Evolutionary conservation across 1,140 invertebrate genomes (phyloP).

Genomic region (Plutomurus gul): DNA sequence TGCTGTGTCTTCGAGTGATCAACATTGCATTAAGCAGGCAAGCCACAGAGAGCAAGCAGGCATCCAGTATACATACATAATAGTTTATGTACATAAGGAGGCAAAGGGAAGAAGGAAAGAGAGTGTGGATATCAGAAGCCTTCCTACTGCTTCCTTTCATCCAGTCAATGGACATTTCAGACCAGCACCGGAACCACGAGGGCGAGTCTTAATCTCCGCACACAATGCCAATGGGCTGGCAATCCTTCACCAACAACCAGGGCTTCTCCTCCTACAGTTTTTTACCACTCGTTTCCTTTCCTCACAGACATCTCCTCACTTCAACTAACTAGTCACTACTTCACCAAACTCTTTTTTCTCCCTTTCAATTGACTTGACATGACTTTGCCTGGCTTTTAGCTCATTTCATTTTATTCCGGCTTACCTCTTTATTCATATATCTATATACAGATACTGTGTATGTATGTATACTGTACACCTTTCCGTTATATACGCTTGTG

Average conservation of each 20-base stretch:
- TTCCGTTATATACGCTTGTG: too few species aligned
- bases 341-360: not conserved
- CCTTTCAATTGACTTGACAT: not conserved
- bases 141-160: conserved; percentile 48
- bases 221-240: conserved; percentile 51
- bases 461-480: too few species aligned
- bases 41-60: not conserved
- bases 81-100: not conserved
- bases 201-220: conserved; percentile 45
- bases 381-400: not conserved
- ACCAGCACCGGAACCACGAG: conserved; percentile 41
- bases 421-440: conserved; percentile 23
- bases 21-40: too few species aligned
- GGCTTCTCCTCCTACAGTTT: conserved; percentile 39
- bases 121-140: conserved; percentile 35
- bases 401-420: conserved; percentile 1
- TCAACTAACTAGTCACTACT: conserved; percentile 19
- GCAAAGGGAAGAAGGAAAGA: conserved; percentile 29
- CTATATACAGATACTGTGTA: too few species aligned
- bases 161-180: conserved; percentile 40
- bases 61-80: too few species aligned
- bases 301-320: conserved; percentile 26
- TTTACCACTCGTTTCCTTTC: conserved; percentile 30
- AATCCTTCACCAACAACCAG: conserved; percentile 37
- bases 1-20: too few species aligned